These are phyloP conservation scores for Rotaria magnacalcarata DNA, from an alignment of 2,888 invertebrate genomes.

Conservation along the genomic window DNA sequence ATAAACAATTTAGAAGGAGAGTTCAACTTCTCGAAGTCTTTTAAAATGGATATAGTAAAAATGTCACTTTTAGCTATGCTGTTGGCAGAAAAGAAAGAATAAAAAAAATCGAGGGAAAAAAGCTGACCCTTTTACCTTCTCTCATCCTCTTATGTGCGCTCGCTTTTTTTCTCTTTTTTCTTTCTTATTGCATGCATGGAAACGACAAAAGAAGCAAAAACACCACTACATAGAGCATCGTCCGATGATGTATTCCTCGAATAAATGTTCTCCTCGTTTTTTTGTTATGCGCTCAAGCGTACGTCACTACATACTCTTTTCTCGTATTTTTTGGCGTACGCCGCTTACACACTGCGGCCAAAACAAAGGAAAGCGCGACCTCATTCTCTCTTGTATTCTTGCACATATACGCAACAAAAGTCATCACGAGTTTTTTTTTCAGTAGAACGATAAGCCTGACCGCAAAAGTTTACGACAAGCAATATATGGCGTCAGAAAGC, in stretches of 20 bases:
- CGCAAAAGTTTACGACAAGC: constrained; percentile 8
- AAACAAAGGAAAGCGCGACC: constrained; percentile 26
- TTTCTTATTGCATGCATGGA: neutral
- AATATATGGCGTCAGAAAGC: constrained; percentile 7
- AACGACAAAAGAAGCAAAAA: constrained; percentile 4
- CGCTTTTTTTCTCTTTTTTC: neutral
- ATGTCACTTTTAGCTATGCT: neutral
- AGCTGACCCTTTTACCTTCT: constrained; percentile 22
- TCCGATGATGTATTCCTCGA: constrained; percentile 5
- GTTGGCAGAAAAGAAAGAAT: neutral
- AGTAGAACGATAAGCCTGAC: constrained; percentile 22
- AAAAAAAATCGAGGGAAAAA: neutral
- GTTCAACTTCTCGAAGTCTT: neutral
- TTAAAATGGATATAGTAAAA: neutral
- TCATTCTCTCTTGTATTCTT: neutral
- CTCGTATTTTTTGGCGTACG: neutral
- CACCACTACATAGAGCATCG: neutral
- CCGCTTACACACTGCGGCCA: neutral
- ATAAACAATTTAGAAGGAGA: constrained; percentile 3
- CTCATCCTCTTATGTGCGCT: neutral
- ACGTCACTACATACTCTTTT: neutral
- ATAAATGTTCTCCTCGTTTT: neutral
- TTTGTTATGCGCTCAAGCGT: constrained; percentile 18
- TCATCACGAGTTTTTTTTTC: neutral
- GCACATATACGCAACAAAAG: neutral